Percentiles rank a stretch among this genome's conserved stretches.
Conservation (phyloP, 2,888 invertebrate genomes). For the Aphrophora alni region DNA sequence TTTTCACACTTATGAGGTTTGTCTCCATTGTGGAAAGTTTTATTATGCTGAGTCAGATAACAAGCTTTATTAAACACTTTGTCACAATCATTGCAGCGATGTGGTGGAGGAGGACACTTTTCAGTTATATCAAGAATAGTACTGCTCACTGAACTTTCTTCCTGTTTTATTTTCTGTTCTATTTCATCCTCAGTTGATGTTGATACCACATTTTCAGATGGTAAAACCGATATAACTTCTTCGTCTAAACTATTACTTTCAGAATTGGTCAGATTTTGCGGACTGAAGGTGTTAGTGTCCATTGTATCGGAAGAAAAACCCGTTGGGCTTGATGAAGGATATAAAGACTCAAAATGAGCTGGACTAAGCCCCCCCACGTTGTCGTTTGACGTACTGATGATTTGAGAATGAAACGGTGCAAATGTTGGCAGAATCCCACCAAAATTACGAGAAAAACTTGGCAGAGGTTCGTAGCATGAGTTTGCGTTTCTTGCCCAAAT, state of each 20-base stretch:
- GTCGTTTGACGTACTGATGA: conserved; percentile 64
- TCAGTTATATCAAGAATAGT: conserved; percentile 37
- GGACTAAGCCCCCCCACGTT: conserved; percentile 82
- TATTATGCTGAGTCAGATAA: conserved; percentile 89
- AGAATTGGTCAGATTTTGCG: conserved; percentile 9
- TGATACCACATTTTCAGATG: conserved; percentile 13
- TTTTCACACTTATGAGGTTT: conserved; percentile 84
- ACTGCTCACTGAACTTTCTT: conserved; percentile 39
- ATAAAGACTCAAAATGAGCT: conserved; percentile 32
- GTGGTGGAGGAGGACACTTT: conserved; percentile 25
- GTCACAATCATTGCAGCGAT: conserved; percentile 80
- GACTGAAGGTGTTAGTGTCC: conserved; percentile 8
- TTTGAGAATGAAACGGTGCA: conserved; percentile 23
- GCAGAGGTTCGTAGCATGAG: conserved; percentile 58
- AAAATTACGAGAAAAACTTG: conserved; percentile 66
- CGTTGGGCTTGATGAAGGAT: conserved; percentile 22
- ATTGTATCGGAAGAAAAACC: neutral
- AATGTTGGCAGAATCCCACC: conserved; percentile 33
- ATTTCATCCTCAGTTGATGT: conserved; percentile 23
- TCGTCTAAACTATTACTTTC: conserved; percentile 17
- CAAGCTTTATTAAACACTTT: conserved; percentile 86
- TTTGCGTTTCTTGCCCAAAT: conserved; percentile 28
- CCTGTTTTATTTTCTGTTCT: conserved; percentile 30
- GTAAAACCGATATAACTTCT: neutral
- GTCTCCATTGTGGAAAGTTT: conserved; percentile 85